Conservation (phyloP, 2,888 invertebrate genomes). For the Drosophila suboccidentalis region DNA sequence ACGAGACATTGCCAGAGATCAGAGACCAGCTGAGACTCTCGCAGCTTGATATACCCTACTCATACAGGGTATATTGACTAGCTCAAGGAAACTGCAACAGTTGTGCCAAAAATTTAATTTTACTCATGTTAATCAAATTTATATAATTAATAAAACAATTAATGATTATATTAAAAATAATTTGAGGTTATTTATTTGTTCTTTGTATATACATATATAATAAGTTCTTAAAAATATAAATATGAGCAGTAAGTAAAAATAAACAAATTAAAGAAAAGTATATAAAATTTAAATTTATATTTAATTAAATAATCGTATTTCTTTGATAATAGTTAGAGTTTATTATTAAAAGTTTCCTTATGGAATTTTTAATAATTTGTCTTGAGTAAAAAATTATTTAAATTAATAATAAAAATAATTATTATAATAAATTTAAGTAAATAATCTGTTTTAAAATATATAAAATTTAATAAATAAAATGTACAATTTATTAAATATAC, state of each 20-base stretch:
- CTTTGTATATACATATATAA: too few relatives aligned
- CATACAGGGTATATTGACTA: background rate
- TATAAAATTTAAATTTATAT: too few relatives aligned
- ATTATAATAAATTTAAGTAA: background rate
- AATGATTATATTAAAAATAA: background rate
- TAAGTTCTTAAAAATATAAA: too few relatives aligned
- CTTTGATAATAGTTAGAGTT: too few relatives aligned
- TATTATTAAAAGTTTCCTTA: too few relatives aligned
- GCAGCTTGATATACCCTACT: slow-evolving; percentile 19
- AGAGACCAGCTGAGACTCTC: slow-evolving; percentile 27
- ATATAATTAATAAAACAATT: fast-evolving
- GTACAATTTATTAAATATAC: background rate
- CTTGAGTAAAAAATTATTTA: too few relatives aligned
- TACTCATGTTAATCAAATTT: background rate
- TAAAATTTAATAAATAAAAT: background rate
- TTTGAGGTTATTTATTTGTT: background rate
- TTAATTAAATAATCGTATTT: too few relatives aligned
- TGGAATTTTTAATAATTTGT: too few relatives aligned
- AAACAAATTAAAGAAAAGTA: too few relatives aligned
- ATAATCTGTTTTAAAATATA: background rate
- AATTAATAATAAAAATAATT: too few relatives aligned
- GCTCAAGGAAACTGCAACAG: background rate
- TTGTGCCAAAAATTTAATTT: too few relatives aligned
- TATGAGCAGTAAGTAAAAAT: too few relatives aligned
- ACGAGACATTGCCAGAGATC: slow-evolving; percentile 45